Evolutionary conservation across 2,888 invertebrate species (phyloP), one percentile per base, ranked within the genome.

Genomic region (Trichogramma dendrolimi): DNA sequence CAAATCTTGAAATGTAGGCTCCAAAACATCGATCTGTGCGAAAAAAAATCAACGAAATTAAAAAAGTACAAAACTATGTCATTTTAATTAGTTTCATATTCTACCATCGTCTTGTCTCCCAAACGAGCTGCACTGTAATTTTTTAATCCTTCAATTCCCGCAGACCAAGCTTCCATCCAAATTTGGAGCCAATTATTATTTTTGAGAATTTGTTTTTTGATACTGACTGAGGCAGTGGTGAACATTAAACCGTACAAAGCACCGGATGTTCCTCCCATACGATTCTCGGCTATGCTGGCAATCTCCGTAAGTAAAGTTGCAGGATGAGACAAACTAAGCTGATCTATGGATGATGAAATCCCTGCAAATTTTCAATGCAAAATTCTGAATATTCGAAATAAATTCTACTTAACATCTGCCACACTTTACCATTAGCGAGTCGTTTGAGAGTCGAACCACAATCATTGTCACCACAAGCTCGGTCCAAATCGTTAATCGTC

Each of bases 231-330:
- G 0, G 86, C 86, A 0, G 87, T 85, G 4, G 89, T 85, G 62
- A 93, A 84, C 63, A 91, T 84, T 64, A 93, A 81, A 64, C 89
- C 87, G 80, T 92, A 92, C 51, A 93, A 81, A 1, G 88, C 92
- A 0, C 92, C 92, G 0, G 90, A 87, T 0, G 90, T 87, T 1
- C 93, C 92, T 0, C 91, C 91, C 85, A 92, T 89, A 53, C 82
- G 81, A 14, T 83, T 83, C 73, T 91, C 90, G 0, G 88, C 86
- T 5, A 88, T 80, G 67, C 83, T 83, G 0, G 87, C 85, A 41
- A 86, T 70, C 55, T 82, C 79, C 73, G 80, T 79, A 38, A 86
- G 69, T 6, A 84, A 76, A 10, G 75, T 76, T 0, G 81, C 80
- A 0, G 83, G 82, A 67, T 81, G 69, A n/a, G 72, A 70, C 4